Percentiles rank a stretch among this genome's conserved stretches.
Conservation (phyloP, 2,113 vertebrate genomes). For the Corvus moneduloides region DNA sequence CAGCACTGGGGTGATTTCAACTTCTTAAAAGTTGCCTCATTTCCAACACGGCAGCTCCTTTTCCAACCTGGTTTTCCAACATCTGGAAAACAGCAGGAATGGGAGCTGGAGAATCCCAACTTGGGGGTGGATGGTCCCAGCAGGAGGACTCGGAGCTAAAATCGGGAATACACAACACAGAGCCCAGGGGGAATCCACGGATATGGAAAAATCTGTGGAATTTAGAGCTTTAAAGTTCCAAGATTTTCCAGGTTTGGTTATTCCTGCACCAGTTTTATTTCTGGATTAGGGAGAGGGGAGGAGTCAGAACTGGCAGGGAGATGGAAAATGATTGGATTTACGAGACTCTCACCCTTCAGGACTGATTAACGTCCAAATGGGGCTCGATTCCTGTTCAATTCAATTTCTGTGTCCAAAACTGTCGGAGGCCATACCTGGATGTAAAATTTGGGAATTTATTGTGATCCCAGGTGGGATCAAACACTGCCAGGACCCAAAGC, state of each 20-base stretch:
- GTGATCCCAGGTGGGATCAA: too few species aligned
- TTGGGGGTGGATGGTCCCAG: neutral
- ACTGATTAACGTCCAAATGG: too few species aligned
- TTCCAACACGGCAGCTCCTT: neutral
- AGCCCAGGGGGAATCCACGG: neutral
- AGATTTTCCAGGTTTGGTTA: neutral
- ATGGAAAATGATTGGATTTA: neutral
- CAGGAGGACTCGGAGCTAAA: fast-evolving
- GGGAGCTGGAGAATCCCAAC: neutral
- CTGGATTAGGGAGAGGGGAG: neutral
- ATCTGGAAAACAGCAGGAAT: neutral
- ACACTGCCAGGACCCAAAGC: too few species aligned
- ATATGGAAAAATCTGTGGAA: fast-evolving
- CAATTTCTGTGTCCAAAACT: too few species aligned
- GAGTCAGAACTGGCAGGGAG: neutral
- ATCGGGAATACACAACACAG: neutral
- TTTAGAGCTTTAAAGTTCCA: too few species aligned
- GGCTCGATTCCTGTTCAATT: too few species aligned
- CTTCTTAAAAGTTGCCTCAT: too few species aligned
- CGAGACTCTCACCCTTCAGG: neutral
- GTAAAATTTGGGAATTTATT: too few species aligned
- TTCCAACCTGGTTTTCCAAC: neutral
- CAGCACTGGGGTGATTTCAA: too few species aligned
- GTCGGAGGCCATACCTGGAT: too few species aligned
- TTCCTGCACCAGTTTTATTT: neutral